A percentile compares a stretch with the other conserved stretches of the same genome.
Evolutionary conservation across 2,797 vertebrate genomes (phyloP).

Genomic region (Pangasius mekongensis): DNA sequence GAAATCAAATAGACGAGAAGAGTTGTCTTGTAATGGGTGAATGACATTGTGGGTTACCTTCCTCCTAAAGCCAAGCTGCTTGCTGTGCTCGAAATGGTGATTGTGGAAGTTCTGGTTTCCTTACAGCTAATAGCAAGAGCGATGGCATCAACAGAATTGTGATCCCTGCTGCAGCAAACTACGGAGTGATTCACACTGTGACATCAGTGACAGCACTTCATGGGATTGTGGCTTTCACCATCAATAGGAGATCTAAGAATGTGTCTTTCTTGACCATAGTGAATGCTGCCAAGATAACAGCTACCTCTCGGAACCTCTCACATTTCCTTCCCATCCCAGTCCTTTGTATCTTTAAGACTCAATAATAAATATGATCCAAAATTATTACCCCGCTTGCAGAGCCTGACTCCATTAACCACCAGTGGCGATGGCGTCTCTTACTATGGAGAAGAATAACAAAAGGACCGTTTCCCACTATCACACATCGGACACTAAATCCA

Average conservation of each 20-base stretch:
- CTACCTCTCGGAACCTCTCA: constrained; percentile 14
- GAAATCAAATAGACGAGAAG: constrained; percentile 46
- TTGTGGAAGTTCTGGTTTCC: not conserved
- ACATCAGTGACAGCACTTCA: not conserved
- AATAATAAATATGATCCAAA: constrained; percentile 57
- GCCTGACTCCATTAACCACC: constrained; percentile 61
- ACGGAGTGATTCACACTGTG: not conserved
- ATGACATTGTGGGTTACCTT: constrained; percentile 4
- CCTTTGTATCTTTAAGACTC: constrained; percentile 32
- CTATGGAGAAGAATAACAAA: constrained; percentile 51
- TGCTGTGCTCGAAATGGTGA: not conserved
- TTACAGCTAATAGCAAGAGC: not conserved
- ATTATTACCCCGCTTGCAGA: constrained; percentile 49
- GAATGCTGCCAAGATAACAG: not conserved
- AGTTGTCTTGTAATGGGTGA: constrained; percentile 29
- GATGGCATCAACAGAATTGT: not conserved
- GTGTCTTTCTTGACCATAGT: not conserved
- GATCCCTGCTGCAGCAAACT: not conserved
- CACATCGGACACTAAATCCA: constrained; percentile 82
- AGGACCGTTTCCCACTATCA: constrained; percentile 75
- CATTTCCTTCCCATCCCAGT: constrained; percentile 26
- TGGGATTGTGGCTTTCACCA: not conserved
- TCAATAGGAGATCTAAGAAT: not conserved
- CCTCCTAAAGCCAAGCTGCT: not conserved
- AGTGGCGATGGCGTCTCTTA: constrained; percentile 57